phyloP scores from a whole-genome alignment of 37 sponge, comb jelly and placozoan genomes.

The Aphrocallistes beatrix region DNA sequence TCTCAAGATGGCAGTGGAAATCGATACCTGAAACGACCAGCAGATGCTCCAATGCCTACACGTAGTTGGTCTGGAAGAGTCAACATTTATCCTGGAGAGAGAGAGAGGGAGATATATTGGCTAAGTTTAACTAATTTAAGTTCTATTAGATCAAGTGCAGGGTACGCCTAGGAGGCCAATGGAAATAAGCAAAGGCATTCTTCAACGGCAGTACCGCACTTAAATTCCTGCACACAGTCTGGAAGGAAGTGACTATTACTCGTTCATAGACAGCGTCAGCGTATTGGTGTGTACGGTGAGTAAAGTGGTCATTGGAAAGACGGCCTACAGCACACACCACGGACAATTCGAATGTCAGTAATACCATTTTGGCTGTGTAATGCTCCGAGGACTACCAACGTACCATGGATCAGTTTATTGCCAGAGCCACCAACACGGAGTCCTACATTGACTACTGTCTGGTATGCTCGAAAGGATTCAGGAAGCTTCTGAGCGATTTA shows the following conservation, averaged over 20 bases:
- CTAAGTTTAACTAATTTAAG: not conserved
- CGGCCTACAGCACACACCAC: constrained; percentile 40
- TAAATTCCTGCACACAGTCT: not conserved
- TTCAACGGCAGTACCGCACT: not conserved
- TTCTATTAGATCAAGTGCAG: not conserved
- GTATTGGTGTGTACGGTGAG: constrained; percentile 48
- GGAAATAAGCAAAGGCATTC: not conserved
- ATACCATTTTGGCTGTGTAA: constrained; percentile 56
- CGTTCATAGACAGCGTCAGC: constrained; percentile 47
- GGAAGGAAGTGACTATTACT: constrained; percentile 23
- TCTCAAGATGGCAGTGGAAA: not conserved
- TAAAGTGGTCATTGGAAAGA: constrained; percentile 29
- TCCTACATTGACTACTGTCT: constrained; percentile 28
- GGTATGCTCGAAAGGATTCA: constrained; percentile 5
- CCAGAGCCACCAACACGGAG: not conserved
- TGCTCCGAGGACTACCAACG: constrained; percentile 46
- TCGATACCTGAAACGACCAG: not conserved
- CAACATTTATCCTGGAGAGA: not conserved
- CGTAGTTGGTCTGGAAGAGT: not conserved
- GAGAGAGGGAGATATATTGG: too few species aligned
- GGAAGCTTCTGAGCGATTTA: too few species aligned
- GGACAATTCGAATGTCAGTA: constrained; percentile 48
- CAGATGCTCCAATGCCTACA: not conserved
- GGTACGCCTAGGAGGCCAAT: not conserved
- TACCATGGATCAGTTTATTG: constrained; percentile 30